Evolutionary conservation across 2,113 vertebrate genomes (phyloP).

Genomic region (Theristicus caerulescens): DNA sequence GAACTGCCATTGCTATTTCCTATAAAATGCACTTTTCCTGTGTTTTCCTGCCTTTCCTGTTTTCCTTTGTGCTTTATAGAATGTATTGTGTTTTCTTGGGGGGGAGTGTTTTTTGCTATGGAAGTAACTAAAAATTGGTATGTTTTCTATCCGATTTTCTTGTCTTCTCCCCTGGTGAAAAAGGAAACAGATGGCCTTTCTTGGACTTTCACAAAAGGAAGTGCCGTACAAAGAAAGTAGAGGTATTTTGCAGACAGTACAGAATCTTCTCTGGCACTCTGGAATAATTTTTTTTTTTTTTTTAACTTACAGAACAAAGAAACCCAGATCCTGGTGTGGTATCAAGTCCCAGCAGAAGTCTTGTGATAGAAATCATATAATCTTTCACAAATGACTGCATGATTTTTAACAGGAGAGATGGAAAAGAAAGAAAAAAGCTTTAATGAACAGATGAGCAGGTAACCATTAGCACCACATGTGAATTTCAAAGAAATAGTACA

Average conservation of each 20-base stretch:
- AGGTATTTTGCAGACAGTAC: background rate
- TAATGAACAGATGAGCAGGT: background rate
- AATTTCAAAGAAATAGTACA: background rate
- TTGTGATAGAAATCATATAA: conserved; percentile 86
- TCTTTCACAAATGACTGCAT: conserved; percentile 86
- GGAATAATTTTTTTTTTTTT: background rate
- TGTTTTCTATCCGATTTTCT: background rate
- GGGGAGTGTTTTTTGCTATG: background rate
- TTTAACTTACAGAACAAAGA: conserved; percentile 83
- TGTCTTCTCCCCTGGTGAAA: background rate
- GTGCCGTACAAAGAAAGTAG: background rate
- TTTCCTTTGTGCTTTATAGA: background rate
- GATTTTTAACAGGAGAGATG: conserved; percentile 27
- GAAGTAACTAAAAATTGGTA: background rate
- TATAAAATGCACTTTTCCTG: background rate
- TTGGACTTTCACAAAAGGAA: background rate
- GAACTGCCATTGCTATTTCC: background rate
- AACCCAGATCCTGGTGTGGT: conserved; percentile 85
- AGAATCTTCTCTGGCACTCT: background rate
- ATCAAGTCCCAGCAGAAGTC: conserved; percentile 83
- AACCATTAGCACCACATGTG: background rate
- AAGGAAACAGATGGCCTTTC: background rate
- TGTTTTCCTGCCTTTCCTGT: background rate
- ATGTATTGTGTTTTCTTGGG: background rate
- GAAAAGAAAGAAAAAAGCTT: conserved; percentile 16